These are phyloP conservation scores for Thereva nobilitata DNA, from an alignment of 2,888 invertebrate genomes.

Conservation along the genomic window DNA sequence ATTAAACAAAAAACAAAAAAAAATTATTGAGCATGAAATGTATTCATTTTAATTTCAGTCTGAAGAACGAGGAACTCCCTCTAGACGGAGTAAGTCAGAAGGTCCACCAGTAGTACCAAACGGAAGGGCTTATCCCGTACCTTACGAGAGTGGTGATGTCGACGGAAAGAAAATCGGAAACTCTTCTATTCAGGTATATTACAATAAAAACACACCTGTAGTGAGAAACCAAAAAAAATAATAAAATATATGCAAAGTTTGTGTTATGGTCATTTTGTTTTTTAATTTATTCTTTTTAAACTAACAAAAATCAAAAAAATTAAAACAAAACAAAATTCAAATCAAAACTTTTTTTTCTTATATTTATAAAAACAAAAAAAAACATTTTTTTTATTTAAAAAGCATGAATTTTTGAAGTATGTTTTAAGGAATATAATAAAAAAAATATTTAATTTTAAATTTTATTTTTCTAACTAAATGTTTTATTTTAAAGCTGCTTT, in stretches of 20 bases:
- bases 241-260: not conserved
- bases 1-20: not conserved
- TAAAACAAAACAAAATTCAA: constrained; percentile 6
- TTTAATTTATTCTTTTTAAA: not conserved
- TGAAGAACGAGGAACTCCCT: constrained; percentile 71
- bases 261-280: not conserved
- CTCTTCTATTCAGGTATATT: constrained; percentile 55
- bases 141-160: constrained; percentile 49
- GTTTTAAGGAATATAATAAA: no score
- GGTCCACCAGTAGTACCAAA: constrained; percentile 65
- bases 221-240: no score
- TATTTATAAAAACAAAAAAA: not conserved
- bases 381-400: no score
- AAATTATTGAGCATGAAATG: constrained; percentile 38
- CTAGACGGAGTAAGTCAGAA: constrained; percentile 78
- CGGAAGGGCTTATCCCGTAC: constrained; percentile 55
- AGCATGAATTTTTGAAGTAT: no score
- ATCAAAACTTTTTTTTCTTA: not conserved
- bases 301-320: not conserved
- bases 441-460: not conserved
- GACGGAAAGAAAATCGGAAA: constrained; percentile 50
- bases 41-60: constrained; percentile 63
- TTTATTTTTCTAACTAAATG: not conserved
- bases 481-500: not conserved
- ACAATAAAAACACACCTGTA: no score